Evolutionary conservation across 2,888 invertebrate species (phyloP), one percentile per base, ranked within the genome.

Genomic region (Eugnorisma glareosa): DNA sequence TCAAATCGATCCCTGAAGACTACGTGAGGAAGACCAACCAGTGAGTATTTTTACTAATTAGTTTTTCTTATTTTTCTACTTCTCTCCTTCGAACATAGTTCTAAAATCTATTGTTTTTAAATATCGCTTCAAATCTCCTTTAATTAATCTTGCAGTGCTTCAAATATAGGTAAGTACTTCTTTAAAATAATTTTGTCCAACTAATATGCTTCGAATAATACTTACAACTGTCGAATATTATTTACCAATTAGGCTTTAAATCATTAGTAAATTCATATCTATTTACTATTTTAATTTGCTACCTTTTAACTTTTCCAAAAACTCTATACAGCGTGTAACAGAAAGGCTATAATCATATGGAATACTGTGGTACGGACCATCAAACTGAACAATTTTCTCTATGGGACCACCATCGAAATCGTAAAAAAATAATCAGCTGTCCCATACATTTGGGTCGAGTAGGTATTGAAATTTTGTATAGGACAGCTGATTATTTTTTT

Each of bases 11-110:
- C 73, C 96, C 96, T 35, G 96, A 96, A 93, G 93, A 93, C 81
- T 96, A 96, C 91, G 94, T 94, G 74, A 92, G 90, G 92, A 95
- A 95, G 85, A 90, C 93, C 3, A 94, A 94, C 10, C 93, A 95
- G 96, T 96, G 87, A 96, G 96, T 95, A 77, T 70, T 66, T 61
- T 74, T 67, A n/a, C 31, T 59, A 7, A 54, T 6, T 28, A 15
- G 18, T 40, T 43, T 37, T 45, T 11, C 61, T 59, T 35, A 24
- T 2, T 13, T 45, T 35, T 11, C 45, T 35, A 24, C 1, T 37
- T 51, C 0, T 21, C 0, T 37, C 2, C 4, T 21, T 37, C 4
- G n/a, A n/a, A n/a, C n/a, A n/a, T n/a, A 57, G 28, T 28, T 28
- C 15, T 57, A 28, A 28, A 57, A 7, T 15, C 28, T 7, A 1